Evolutionary conservation across 1,140 invertebrate species (phyloP).

Genomic region (Euura saliciscinereae): DNA sequence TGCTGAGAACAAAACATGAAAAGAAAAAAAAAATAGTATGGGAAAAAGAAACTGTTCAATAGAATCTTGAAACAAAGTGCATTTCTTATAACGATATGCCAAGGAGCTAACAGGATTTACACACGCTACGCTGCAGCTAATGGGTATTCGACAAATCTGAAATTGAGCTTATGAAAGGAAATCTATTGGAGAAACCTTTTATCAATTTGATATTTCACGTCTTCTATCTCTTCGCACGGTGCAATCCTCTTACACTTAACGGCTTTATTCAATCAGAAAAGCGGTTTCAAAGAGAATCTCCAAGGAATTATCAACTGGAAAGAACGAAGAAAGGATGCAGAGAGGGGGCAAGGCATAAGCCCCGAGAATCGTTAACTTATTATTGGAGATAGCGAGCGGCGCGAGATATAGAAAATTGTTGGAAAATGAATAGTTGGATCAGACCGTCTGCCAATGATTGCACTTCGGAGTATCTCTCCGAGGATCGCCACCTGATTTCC

Average conservation of each 20-base stretch:
- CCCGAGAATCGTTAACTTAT: constrained; percentile 2
- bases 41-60: not conserved
- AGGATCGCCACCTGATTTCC: not conserved
- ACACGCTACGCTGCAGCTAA: not conserved
- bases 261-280: not conserved
- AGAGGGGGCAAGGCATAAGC: not conserved
- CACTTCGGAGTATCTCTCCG: not conserved
- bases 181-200: not conserved
- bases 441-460: not conserved
- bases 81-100: not conserved
- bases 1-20: not conserved
- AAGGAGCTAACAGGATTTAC: not conserved
- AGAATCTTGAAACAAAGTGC: not conserved
- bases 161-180: not conserved
- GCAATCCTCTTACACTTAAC: not conserved
- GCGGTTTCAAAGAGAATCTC: not conserved
- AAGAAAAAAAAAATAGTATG: not conserved
- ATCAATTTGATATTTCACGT: not conserved
- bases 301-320: not conserved
- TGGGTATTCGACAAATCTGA: not conserved
- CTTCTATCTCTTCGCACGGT: not conserved
- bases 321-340: not conserved
- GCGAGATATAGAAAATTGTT: not conserved
- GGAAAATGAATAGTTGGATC: constrained; percentile 1
- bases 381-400: not conserved